phyloP scores from a whole-genome alignment of 2,888 invertebrate genomes.

The Petrolisthes manimaculis region DNA sequence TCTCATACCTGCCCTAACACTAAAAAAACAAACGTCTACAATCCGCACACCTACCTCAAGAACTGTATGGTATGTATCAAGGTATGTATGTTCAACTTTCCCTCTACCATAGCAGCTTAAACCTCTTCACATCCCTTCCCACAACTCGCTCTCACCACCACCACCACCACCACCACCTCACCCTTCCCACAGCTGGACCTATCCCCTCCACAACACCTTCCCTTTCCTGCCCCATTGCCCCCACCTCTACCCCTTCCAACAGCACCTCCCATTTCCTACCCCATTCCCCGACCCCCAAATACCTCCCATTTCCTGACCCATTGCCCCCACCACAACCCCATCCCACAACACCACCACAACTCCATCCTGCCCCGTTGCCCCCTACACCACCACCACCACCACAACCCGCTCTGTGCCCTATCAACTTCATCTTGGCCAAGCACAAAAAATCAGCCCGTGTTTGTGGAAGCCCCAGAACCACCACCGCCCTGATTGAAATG shows the following conservation, averaged over 20 bases:
- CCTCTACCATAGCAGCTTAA: not conserved
- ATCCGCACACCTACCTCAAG: not conserved
- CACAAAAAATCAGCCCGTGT: slow-evolving; percentile 16
- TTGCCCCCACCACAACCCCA: not conserved
- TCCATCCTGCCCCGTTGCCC: not conserved
- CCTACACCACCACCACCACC: not conserved
- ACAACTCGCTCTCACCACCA: not conserved
- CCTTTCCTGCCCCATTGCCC: not conserved
- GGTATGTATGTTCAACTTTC: not conserved
- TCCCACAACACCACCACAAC: not conserved
- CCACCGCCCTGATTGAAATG: slow-evolving; percentile 15
- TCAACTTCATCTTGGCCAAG: slow-evolving; percentile 34
- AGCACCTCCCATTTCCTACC: not conserved
- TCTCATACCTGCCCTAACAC: not conserved
- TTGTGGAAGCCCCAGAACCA: slow-evolving; percentile 15
- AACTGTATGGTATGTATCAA: not conserved
- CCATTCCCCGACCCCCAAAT: not conserved
- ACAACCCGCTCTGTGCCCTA: not conserved
- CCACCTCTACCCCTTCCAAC: not conserved
- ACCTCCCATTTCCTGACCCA: not conserved
- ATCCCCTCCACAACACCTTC: not conserved
- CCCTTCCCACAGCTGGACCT: not conserved
- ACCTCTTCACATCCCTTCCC: not conserved
- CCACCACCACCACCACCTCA: not conserved
- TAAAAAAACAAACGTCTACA: too few species aligned